Conservation (phyloP, 2,888 invertebrate genomes). For the Drosophila parthenogenetica region DNA sequence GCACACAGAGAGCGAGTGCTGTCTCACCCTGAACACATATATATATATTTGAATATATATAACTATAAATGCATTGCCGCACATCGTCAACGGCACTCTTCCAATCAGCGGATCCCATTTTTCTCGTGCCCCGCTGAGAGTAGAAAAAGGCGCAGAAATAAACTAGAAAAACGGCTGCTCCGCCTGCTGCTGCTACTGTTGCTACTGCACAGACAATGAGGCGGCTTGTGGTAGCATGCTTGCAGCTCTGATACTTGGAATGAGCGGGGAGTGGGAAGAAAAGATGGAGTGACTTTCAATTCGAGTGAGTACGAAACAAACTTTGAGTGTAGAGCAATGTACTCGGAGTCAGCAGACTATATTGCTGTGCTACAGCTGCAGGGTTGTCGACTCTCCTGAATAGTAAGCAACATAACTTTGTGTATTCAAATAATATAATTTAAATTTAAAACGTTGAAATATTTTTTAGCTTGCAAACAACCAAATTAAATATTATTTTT, state of each 20-base stretch:
- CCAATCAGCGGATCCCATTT: conserved; percentile 78
- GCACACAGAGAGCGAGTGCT: conserved; percentile 3
- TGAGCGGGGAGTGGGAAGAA: background rate
- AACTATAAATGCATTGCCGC: conserved; percentile 69
- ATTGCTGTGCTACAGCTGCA: conserved; percentile 14
- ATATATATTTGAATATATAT: background rate
- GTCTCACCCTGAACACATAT: conserved; percentile 36
- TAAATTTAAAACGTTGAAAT: no score
- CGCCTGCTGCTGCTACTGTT: conserved; percentile 77
- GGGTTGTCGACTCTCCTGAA: conserved; percentile 45
- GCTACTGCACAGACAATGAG: conserved; percentile 25
- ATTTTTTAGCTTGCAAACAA: no score
- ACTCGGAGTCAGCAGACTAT: conserved; percentile 25
- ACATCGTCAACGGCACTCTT: conserved; percentile 65
- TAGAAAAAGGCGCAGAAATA: conserved; percentile 69
- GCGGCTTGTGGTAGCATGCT: conserved; percentile 14
- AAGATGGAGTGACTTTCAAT: conserved; percentile 20
- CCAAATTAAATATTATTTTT: background rate
- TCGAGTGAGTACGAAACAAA: conserved; percentile 44
- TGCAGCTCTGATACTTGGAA: conserved; percentile 2
- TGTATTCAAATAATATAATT: background rate
- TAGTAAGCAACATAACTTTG: no score
- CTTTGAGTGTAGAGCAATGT: conserved; percentile 24
- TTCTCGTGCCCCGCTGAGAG: conserved; percentile 53
- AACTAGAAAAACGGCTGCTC: conserved; percentile 81